phyloP scores from a whole-genome alignment of 2,797 vertebrate species.

The Eulemur coronatus region DNA sequence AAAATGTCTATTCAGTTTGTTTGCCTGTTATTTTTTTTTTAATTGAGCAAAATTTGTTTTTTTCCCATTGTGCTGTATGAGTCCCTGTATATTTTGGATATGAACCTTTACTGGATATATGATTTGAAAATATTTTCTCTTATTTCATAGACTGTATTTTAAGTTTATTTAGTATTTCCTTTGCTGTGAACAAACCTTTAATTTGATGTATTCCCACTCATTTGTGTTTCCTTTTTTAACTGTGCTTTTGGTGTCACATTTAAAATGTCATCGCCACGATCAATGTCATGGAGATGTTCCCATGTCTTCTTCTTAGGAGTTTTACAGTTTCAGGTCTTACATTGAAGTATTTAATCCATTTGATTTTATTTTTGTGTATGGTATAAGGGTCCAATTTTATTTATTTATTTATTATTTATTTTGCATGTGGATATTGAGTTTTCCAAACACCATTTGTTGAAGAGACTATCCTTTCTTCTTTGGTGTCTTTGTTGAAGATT shows the following conservation, averaged over 20 bases:
- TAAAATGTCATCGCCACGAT: not conserved
- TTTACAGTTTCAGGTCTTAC: not conserved
- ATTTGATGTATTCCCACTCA: not conserved
- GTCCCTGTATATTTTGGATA: not conserved
- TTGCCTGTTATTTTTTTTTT: not conserved
- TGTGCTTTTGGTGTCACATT: not conserved
- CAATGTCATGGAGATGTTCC: not conserved
- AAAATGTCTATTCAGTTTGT: not conserved
- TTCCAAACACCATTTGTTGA: not conserved
- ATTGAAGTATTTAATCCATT: not conserved
- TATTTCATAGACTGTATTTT: not conserved
- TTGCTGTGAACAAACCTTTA: not conserved
- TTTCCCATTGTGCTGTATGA: not conserved
- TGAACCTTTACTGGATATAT: not conserved
- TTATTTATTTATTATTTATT: not conserved
- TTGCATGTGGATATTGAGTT: not conserved
- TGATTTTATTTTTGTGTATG: not conserved
- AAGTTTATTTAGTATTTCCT: not conserved
- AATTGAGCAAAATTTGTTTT: not conserved
- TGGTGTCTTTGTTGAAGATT: not conserved
- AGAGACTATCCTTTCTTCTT: not conserved
- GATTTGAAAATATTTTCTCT: not conserved
- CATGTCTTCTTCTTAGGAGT: not conserved
- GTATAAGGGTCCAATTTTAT: not conserved
- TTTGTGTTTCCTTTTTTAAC: not conserved